Evolutionary conservation across 2,113 vertebrate genomes (phyloP), one percentile per base, ranked within the genome.

Genomic region (Benitochromis conjunctus): DNA sequence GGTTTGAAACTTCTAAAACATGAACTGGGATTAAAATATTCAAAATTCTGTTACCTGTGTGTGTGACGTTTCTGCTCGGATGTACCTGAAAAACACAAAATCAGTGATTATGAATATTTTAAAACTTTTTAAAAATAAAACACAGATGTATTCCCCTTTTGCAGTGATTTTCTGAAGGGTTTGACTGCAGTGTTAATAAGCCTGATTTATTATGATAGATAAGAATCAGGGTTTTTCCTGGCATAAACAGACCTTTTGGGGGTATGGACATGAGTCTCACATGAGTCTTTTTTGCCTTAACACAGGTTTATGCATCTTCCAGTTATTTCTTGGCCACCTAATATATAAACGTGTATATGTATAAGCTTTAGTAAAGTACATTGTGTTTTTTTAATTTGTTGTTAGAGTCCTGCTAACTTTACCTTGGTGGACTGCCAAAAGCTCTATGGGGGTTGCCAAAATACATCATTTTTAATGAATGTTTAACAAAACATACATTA

Each of bases 41-140:
- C 13, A 54, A 41, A 66, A 31, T 34, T 7, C 24, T 43, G 3
- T 56, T 85, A 69, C 60, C 83, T 80, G 76, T 18, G 5, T 18
- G 5, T 6, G 21, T 38, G 46, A 53, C 1, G 43, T 76, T n/a
- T 76, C 71, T 13, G 26, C 46, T 76, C 0, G 10, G 24, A 53
- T 76, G 46, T 5, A 46, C 46, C 71, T 76, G 71, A 31, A 76
- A 76, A 51, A 76, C 46, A 76, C 12, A 53, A 53, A 76, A 76
- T 0, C 71, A 34, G 43, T 29, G 26, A 76, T 76, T 0, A n/a
- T 9, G 18, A 4, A n/a, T 76, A 53, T 76, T 19, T 19, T 51
- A n/a, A 31, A 48, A 18, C 13, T 10, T 54, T 54, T 1, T 38
- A 3, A 34, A 3, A 29, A 31, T n/a, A 76, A 34, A 51, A 10